A percentile compares a stretch with the other conserved stretches of the same genome.
phyloP scores from a whole-genome alignment of 1,140 invertebrate species.

The Pissodes strobi region DNA sequence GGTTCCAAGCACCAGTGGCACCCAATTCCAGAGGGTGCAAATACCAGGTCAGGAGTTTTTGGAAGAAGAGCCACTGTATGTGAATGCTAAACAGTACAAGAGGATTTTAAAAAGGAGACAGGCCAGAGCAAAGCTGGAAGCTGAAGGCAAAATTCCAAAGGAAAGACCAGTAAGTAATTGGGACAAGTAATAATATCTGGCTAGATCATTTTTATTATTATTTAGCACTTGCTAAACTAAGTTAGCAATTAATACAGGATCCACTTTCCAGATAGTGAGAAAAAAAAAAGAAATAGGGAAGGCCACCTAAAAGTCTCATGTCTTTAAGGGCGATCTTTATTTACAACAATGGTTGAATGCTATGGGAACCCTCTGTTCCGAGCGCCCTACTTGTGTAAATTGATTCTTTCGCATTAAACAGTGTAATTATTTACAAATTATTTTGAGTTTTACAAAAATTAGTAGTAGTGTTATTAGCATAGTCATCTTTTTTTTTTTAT shows the following conservation, averaged over 20 bases:
- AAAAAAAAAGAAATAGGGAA: too few species aligned
- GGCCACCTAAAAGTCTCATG: not conserved
- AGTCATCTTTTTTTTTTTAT: slow-evolving; percentile 21
- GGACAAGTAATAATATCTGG: not conserved
- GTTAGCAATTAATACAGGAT: too few species aligned
- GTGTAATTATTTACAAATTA: not conserved
- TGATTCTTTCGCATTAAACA: too few species aligned
- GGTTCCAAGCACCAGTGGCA: slow-evolving; percentile 64
- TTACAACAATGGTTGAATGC: too few species aligned
- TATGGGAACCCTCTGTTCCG: too few species aligned
- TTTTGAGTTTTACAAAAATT: not conserved
- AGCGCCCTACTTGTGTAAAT: too few species aligned
- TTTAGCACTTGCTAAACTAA: too few species aligned
- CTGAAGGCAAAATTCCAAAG: slow-evolving; percentile 94
- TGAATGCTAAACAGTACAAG: slow-evolving; percentile 98
- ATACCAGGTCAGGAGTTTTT: slow-evolving; percentile 72
- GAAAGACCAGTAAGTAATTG: slow-evolving; percentile 76
- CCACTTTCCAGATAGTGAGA: too few species aligned
- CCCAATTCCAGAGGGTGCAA: slow-evolving; percentile 69
- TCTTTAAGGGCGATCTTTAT: too few species aligned
- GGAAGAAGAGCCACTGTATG: slow-evolving; percentile 94
- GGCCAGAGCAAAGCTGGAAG: slow-evolving; percentile 88
- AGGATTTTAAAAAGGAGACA: slow-evolving; percentile 88
- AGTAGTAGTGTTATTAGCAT: slow-evolving; percentile 3
- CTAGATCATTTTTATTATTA: too few species aligned